Base-by-base conservation (phyloP, 2,888 invertebrate species). In the Tetropium fuscum region DNA sequence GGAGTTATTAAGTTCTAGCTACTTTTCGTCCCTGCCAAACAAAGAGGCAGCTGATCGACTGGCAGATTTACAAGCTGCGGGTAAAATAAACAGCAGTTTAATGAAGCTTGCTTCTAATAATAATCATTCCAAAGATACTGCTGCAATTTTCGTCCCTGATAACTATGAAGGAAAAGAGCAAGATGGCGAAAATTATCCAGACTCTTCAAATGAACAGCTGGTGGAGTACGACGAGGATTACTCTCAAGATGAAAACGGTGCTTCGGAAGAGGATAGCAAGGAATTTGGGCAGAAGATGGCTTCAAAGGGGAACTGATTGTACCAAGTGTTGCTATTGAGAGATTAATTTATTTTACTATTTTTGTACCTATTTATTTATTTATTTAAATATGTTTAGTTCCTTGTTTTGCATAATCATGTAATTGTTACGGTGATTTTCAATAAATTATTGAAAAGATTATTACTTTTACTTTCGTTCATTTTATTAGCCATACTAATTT, bases 11-110 rank as follows among this genome's bases (percentile, higher is more conserved):
- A 82, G 83, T 72, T 79, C 75, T 2, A 54, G 68, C 5, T 79
- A 86, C 66, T 89, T 86, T 68, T 84, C 88, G 1, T 85, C 87
- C 0, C 79, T 89, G 20, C 88, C 88, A 8, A 88, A 85, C 63
- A 84, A 86, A 16, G 86, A 88, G 76, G 85, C 86, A 0, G 87
- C 87, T 7, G 87, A 88, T 43, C 85, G 86, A 22, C 73, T 88
- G 54, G 87, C 87, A 0, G 84, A 87, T 57, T 80, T 86, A 1
- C 87, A 88, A 62, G 85, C 85, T 47, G 84, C 86, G 10, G 85
- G 86, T 41, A 84, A 85, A 72, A 78, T 83, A 1, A 84, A 84
- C 76, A 72, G 65, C 74, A 69, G 77, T 70, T 61, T 81, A 74
- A 72, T 72, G 43, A 77, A 83, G 58, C 78, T 77, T 8, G 72